Base-by-base conservation (phyloP, 2,113 vertebrate genomes). In the Eonycteris spelaea region DNA sequence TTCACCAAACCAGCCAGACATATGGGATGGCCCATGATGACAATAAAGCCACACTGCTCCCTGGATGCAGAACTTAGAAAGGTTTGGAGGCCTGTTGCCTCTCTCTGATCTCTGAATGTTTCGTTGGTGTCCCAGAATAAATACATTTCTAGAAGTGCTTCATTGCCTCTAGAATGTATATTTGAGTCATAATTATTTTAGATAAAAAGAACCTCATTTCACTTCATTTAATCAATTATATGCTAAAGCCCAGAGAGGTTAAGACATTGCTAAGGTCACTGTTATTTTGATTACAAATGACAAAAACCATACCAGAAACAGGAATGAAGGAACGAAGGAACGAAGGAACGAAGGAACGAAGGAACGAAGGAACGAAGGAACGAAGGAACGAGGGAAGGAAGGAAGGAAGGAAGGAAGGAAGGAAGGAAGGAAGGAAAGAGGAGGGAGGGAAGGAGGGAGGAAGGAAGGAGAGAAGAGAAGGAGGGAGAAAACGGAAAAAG, bases 221-320 rank as follows among this genome's bases (percentile, higher is more conserved):
- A 51, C 33, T 43, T 78, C 10, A 71, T 16, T 80, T 70, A 40
- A 89, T 96, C 55, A 61, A 10, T 57, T 55, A 53, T 55, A 61
- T 35, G 33, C 24, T 55, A 18, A 91, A 89, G 33, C 38, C 33
- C 40, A 63, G 28, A 83, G 78, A 89, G 68, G 45, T 30, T 65
- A 87, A 90, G 30, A 40, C 6, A 24, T 93, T 67, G 21, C 40
- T 70, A 33, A 92, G 12, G 24, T 71, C 51, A 74, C 13, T 51
- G 8, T 86, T 88, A 65, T 91, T 94, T 63, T 51, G 22, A 28
- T 74, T 73, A 68, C 24, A 59, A 90, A 86, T 51, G 53, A 70
- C 2, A 65, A 90, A 43, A 71, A 71, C 5, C n/a, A 90, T 87
- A 78, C 15, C 65, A 40, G 90, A 78, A 38, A 84, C 0, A 30